These are phyloP conservation scores for Paratrypauchen microcephalus DNA, from an alignment of 2,797 vertebrate genomes.

Conservation along the genomic window DNA sequence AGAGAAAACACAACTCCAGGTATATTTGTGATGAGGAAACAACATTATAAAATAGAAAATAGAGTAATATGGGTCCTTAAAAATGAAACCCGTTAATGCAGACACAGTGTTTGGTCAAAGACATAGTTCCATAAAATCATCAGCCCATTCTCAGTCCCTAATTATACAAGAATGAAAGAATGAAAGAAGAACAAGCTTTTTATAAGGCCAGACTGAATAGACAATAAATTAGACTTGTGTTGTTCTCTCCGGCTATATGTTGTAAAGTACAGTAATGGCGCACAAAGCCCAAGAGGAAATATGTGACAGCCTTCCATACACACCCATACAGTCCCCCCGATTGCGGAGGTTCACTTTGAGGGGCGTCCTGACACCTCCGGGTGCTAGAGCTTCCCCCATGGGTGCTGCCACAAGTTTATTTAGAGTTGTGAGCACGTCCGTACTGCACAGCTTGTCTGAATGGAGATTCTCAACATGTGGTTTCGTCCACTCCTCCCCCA, in stretches of 20 bases:
- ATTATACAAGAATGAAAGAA: background rate
- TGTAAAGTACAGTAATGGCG: conserved; percentile 4
- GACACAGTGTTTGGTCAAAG: background rate
- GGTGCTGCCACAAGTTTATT: conserved; percentile 70
- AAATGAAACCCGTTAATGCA: background rate
- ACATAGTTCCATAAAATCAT: background rate
- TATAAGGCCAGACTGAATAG: conserved; percentile 8
- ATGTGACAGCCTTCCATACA: conserved; percentile 44
- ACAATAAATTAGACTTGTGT: background rate
- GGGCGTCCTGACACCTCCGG: conserved; percentile 16
- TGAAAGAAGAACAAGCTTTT: conserved; percentile 4
- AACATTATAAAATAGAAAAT: background rate
- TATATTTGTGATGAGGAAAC: too few species aligned
- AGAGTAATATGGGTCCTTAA: too few species aligned
- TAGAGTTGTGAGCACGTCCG: conserved; percentile 53
- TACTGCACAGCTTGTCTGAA: conserved; percentile 71
- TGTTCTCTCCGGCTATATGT: background rate
- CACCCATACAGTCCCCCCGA: conserved; percentile 33
- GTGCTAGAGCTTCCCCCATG: conserved; percentile 44
- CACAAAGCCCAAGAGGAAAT: conserved; percentile 34
- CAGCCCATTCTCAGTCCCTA: background rate
- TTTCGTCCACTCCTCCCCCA: conserved; percentile 14
- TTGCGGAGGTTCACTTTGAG: conserved; percentile 20
- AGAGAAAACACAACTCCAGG: too few species aligned
- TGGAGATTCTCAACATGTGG: conserved; percentile 70